Percentiles rank a stretch among this genome's conserved stretches.
Conservation (phyloP, 1,140 invertebrate species). For the Pygmarrhopalites habei region DNA sequence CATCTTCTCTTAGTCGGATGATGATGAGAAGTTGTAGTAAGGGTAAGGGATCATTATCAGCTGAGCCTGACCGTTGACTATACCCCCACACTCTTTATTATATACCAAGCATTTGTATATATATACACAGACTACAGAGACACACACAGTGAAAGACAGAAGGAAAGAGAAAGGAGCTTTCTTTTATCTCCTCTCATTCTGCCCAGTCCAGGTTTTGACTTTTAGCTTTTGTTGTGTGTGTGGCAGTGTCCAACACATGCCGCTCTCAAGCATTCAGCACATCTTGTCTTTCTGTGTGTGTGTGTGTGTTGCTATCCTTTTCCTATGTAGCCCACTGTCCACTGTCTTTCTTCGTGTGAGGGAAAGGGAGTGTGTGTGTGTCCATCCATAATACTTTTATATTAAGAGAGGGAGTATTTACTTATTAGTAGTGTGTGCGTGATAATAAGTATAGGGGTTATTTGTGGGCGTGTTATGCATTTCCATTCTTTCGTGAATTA, state of each 20-base stretch:
- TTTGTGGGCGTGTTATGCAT: too few species aligned
- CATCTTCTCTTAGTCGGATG: slow-evolving; percentile 25
- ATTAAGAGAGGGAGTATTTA: neutral
- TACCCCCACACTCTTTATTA: too few species aligned
- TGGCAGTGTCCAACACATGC: too few species aligned
- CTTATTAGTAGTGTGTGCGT: slow-evolving; percentile 3
- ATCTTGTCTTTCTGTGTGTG: too few species aligned
- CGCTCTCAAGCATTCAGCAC: too few species aligned
- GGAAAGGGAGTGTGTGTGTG: neutral
- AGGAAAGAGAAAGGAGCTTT: slow-evolving; percentile 14
- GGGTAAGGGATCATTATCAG: slow-evolving; percentile 17
- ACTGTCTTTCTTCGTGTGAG: neutral
- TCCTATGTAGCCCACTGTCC: too few species aligned
- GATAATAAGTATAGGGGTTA: too few species aligned
- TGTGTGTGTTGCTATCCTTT: too few species aligned
- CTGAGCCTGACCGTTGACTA: neutral
- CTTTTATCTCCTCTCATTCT: neutral
- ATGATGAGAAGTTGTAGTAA: slow-evolving; percentile 11
- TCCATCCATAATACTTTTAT: neutral
- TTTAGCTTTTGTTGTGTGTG: too few species aligned
- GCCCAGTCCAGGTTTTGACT: too few species aligned
- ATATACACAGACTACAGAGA: neutral
- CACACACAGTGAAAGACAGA: neutral
- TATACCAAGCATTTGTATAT: too few species aligned
- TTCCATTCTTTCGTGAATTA: too few species aligned